Evolutionary conservation across 2,888 invertebrate genomes (phyloP).

Genomic region (Drosophila nr. perissopoda): DNA sequence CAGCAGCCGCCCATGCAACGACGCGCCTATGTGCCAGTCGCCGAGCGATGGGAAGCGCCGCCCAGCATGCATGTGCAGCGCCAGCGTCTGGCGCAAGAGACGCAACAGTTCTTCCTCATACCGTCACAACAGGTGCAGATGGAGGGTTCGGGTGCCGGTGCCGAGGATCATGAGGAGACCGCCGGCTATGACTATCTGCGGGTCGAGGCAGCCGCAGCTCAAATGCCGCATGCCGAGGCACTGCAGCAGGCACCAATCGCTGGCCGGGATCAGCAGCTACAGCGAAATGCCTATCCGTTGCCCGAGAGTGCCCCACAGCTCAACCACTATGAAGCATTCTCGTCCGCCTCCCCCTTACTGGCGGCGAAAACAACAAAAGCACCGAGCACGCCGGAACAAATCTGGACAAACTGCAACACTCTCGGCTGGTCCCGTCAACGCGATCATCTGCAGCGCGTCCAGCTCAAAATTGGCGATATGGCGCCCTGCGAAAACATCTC

Average conservation of each 20-base stretch:
- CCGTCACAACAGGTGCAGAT: slow-evolving; percentile 66
- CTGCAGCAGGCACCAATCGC: slow-evolving; percentile 59
- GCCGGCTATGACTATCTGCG: slow-evolving; percentile 59
- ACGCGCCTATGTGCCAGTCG: slow-evolving; percentile 80
- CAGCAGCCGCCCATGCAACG: slow-evolving; percentile 78
- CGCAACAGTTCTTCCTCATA: slow-evolving; percentile 83
- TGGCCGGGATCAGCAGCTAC: neutral
- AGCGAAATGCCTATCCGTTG: slow-evolving; percentile 79
- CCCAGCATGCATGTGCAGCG: slow-evolving; percentile 43
- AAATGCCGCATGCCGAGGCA: slow-evolving; percentile 82
- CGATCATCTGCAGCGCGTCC: slow-evolving; percentile 92
- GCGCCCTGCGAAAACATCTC: slow-evolving; percentile 94
- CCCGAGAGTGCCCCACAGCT: slow-evolving; percentile 83
- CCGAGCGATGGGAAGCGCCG: slow-evolving; percentile 79
- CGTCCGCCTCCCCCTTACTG: slow-evolving; percentile 16
- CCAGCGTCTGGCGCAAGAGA: slow-evolving; percentile 78
- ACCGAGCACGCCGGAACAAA: slow-evolving; percentile 63
- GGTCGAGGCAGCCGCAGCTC: slow-evolving; percentile 70
- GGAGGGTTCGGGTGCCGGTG: slow-evolving; percentile 45
- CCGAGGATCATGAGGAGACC: slow-evolving; percentile 29
- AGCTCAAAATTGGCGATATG: slow-evolving; percentile 91
- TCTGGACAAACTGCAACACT: slow-evolving; percentile 90
- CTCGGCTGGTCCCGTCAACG: slow-evolving; percentile 94
- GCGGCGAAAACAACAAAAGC: slow-evolving; percentile 33
- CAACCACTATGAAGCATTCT: slow-evolving; percentile 67